Evolutionary conservation across 1,140 invertebrate species (phyloP), one percentile per base, ranked within the genome.

Genomic region (Brachystomella parvula): DNA sequence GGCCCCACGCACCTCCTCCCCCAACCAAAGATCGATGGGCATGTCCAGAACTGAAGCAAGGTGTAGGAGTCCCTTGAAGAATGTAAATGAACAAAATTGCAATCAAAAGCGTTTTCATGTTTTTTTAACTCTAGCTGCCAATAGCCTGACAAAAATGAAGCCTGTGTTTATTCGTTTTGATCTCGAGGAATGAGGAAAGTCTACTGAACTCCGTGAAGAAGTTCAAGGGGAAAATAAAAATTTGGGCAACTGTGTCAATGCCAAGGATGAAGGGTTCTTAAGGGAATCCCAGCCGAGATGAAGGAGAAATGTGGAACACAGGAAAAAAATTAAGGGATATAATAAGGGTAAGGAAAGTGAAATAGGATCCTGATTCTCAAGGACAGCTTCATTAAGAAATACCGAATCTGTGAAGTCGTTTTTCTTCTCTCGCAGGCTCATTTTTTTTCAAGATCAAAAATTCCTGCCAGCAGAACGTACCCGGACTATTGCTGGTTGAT

Each of bases 41-140:
- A 53, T 53, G 49, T 15, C 49, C 24, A 26, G 49, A 53, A 26
- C 49, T 53, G 49, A 53, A 53, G 24, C 49, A 53, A 53, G 49
- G 49, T 6, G 49, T 26, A 17, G 49, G 49, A 53, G 12, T 53
- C 24, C 49, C 49, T 53, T 53, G 49, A 6, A 53, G 24, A 53
- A 53, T 15, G 21, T 53, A 53, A 9, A 53, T 9, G 49, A 53
- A 53, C 15, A 53, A 24, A 19, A 53, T 53, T 15, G 24, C 49
- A 53, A 53, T 24, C 6, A 53, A 6, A 9, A 53, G 24, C 24
- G 49, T 24, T 24, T 53, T 53, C 49, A 39, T n/a, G n/a, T n/a
- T n/a, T 39, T 39, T 39, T 19, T 6, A 39, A 39, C 19, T 9
- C 35, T 19, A 39, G 35, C 35, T 9, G 19, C 19, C 19, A 9